A percentile compares a stretch with the other conserved stretches of the same genome.
Evolutionary conservation across 2,888 invertebrate species (phyloP).

Genomic region (Aspidiotus rigidus): DNA sequence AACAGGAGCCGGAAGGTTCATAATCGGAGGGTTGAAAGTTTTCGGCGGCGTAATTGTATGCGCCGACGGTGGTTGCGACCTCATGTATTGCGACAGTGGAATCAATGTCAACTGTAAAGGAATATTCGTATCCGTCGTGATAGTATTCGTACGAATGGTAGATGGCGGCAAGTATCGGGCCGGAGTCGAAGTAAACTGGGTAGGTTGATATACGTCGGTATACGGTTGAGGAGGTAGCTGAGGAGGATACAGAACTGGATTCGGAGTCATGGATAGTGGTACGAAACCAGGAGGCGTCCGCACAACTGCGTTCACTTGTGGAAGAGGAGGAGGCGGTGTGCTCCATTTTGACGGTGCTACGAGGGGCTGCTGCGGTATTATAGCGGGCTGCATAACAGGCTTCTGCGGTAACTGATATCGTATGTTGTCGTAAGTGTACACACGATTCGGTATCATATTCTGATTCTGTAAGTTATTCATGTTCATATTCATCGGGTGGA

Average conservation of each 20-base stretch:
- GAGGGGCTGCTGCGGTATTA: neutral
- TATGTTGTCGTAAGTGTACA: conserved; percentile 27
- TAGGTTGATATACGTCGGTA: conserved; percentile 10
- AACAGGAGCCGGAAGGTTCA: conserved; percentile 8
- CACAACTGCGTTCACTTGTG: neutral
- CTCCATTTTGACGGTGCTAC: neutral
- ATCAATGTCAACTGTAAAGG: conserved; percentile 23
- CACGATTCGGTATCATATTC: conserved; percentile 7
- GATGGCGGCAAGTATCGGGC: conserved; percentile 5
- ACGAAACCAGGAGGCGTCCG: conserved; percentile 9
- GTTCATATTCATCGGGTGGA: conserved; percentile 10
- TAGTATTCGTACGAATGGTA: neutral
- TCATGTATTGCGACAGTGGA: conserved; percentile 26
- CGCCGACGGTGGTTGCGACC: conserved; percentile 21
- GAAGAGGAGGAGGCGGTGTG: conserved; percentile 5
- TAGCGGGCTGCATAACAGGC: neutral
- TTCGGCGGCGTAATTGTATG: conserved; percentile 4
- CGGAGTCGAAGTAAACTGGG: conserved; percentile 4
- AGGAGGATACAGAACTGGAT: conserved; percentile 8
- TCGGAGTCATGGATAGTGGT: neutral
- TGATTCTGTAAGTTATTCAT: neutral
- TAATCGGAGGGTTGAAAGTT: conserved; percentile 17
- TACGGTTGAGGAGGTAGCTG: neutral
- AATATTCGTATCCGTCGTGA: conserved; percentile 10
- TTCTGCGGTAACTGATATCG: conserved; percentile 29